A percentile compares a stretch with the other conserved stretches of the same genome.
Conservation (phyloP, 1,140 invertebrate species). For the Achroia grisella region DNA sequence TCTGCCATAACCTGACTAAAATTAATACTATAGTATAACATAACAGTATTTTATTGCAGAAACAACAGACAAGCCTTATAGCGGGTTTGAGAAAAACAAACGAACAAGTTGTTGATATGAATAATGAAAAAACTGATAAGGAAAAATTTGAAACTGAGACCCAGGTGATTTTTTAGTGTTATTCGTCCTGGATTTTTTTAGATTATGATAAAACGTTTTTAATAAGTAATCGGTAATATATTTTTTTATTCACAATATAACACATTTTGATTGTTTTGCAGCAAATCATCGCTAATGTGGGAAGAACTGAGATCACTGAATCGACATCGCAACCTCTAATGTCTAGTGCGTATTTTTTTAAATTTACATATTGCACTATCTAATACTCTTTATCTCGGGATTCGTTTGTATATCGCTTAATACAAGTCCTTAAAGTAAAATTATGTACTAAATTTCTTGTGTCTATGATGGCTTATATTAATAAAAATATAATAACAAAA, state of each 20-base stretch:
- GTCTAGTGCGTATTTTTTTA: conserved; percentile 40
- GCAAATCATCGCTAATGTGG: conserved; percentile 36
- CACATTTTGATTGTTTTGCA: conserved; percentile 14
- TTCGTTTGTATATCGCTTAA: too few relatives aligned
- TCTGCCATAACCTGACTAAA: too few relatives aligned
- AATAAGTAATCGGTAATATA: too few relatives aligned
- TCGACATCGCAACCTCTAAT: conserved; percentile 60
- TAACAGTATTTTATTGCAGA: conserved; percentile 73
- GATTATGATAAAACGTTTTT: too few relatives aligned
- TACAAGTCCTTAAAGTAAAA: too few relatives aligned
- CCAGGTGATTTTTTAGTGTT: conserved; percentile 34
- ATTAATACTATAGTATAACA: too few relatives aligned
- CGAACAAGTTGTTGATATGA: conserved; percentile 78
- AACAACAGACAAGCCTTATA: conserved; percentile 94
- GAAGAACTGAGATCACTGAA: conserved; percentile 57
- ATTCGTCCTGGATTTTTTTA: background rate
- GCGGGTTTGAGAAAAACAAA: conserved; percentile 93
- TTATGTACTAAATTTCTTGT: too few relatives aligned
- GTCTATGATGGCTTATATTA: too few relatives aligned
- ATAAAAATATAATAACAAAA: too few relatives aligned
- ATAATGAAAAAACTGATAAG: conserved; percentile 74
- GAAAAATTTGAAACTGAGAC: conserved; percentile 51
- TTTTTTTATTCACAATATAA: background rate
- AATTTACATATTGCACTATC: background rate
- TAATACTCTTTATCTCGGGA: too few relatives aligned